These are phyloP conservation scores for Hippocampus barbouri DNA, from an alignment of 2,113 vertebrate genomes.

Conservation along the genomic window DNA sequence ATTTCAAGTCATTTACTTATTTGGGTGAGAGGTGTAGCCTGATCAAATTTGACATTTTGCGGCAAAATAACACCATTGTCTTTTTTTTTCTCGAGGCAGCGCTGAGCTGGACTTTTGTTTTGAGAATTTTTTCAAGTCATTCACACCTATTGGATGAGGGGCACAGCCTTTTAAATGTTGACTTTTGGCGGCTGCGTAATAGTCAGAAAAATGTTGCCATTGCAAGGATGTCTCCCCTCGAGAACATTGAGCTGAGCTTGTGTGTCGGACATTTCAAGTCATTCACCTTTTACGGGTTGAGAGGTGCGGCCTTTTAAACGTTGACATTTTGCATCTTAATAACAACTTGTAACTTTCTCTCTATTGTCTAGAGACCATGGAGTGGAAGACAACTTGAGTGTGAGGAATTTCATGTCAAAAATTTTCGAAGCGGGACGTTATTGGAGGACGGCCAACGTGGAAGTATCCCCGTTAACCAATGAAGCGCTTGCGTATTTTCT, in stretches of 20 bases:
- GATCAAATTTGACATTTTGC: no score
- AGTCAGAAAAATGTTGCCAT: no score
- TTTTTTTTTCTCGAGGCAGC: no score
- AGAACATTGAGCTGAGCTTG: not conserved
- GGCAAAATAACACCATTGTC: no score
- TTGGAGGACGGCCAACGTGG: not conserved
- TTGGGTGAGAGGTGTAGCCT: no score
- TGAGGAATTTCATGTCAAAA: not conserved
- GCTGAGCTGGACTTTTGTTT: no score
- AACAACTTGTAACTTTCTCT: not conserved
- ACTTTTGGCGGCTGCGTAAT: no score
- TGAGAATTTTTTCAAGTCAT: no score
- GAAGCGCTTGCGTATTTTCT: slow-evolving; percentile 22
- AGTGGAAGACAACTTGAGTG: not conserved
- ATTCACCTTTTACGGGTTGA: not conserved
- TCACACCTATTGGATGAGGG: no score
- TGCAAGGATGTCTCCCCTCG: not conserved
- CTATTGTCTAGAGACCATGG: not conserved
- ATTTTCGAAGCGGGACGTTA: not conserved
- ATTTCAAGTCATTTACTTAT: no score
- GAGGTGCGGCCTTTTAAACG: not conserved
- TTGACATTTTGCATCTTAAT: not conserved
- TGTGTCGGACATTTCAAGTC: not conserved
- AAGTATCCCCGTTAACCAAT: slow-evolving; percentile 1
- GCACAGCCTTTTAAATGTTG: no score